phyloP scores from a whole-genome alignment of 2,797 vertebrate species.

The Mustela erminea region DNA sequence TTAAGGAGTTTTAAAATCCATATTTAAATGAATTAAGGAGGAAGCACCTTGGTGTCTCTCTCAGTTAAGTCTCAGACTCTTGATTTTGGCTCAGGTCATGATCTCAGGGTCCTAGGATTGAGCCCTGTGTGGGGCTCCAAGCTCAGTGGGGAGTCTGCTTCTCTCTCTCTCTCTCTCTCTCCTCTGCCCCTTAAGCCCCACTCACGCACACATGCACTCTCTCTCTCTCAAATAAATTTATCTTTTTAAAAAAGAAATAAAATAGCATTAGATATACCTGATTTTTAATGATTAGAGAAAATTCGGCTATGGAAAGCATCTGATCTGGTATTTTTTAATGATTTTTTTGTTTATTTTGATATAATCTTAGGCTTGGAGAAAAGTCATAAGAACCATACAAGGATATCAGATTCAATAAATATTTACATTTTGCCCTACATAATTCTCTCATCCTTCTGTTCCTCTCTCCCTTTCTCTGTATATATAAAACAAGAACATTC shows the following conservation, averaged over 20 bases:
- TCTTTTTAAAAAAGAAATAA: background rate
- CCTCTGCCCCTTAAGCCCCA: background rate
- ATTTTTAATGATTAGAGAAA: background rate
- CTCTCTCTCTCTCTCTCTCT: background rate
- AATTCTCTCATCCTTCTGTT: background rate
- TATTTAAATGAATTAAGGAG: background rate
- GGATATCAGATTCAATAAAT: slow-evolving; percentile 2
- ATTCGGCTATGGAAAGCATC: background rate
- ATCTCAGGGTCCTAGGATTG: background rate
- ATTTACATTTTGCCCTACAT: background rate
- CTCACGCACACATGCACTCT: background rate
- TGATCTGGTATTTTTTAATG: background rate
- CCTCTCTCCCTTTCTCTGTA: background rate
- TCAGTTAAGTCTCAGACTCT: background rate
- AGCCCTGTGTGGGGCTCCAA: background rate
- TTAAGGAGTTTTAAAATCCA: background rate
- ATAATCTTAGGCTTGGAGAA: background rate
- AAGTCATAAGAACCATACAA: background rate
- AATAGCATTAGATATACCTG: background rate
- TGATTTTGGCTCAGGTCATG: background rate
- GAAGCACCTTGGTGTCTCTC: background rate
- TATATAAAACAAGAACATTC: background rate
- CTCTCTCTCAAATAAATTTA: background rate
- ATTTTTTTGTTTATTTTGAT: background rate
- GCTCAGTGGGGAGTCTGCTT: background rate